Base-by-base conservation (phyloP, 2,888 invertebrate genomes). In the Orgyia antiqua region DNA sequence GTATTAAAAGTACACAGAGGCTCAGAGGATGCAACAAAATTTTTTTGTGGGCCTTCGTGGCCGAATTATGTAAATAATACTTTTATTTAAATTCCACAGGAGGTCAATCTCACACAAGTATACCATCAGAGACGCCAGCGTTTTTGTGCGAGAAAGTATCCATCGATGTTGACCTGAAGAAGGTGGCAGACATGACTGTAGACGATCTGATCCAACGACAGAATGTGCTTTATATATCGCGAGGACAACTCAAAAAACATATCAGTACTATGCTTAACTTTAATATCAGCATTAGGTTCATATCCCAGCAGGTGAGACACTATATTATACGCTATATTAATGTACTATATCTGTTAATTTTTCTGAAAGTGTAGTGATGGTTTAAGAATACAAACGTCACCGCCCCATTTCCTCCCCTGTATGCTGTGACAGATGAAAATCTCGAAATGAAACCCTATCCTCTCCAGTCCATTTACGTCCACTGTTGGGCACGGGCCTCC, bases 191-290 rank as follows among this genome's bases (percentile, higher is more conserved):
- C 68, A 93, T 95, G 90, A 91, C 94, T 24, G 93, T 94, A 4
- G 94, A 94, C 58, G 94, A 95, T 66, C 92, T 94, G 64, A 90
- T 94, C 54, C 92, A 92, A 65, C 89, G 93, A 1, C 92, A 93
- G 66, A 94, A 94, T 71, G 93, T 95, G 42, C 88, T 96, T 9
- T 96, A 96, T 64, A 93, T 96, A 50, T 95, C 95, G 0, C 73
- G 95, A 5, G 93, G 94, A 0, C 95, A 96, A 67, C 88, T 96
- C 40, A 96, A 96, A 73, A 94, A 94, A 52, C 95, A 96, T 64
- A 96, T 96, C 10, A 97, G 95, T 54, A 95, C 97, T 0, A 93
- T 96, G 60, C 90, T 97, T 34, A 96, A 97, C 74, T 94, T 97
- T 66, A 95, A 94, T 59, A 84, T 95, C 37, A 94, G 95, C 65